Evolutionary conservation across 2,113 vertebrate genomes (phyloP).

Genomic region (Marcusenius ussheri): DNA sequence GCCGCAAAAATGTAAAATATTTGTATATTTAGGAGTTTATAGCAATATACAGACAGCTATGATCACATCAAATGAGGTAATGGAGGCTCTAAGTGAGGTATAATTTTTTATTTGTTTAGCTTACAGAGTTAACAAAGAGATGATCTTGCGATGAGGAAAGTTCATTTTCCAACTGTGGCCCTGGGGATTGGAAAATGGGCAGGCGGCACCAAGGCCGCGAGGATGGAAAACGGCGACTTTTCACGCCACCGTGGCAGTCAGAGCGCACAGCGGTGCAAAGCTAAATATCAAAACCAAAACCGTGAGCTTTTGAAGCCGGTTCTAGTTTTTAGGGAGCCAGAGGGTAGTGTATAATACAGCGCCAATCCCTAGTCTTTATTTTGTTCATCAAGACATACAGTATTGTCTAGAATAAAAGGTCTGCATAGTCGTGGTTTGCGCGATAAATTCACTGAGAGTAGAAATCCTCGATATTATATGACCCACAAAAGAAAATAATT

Average conservation of each 20-base stretch:
- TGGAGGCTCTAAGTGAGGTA: constrained; percentile 57
- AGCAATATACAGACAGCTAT: constrained; percentile 54
- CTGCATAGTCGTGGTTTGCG: constrained; percentile 17
- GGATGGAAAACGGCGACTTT: constrained; percentile 51
- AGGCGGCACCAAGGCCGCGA: constrained; percentile 57
- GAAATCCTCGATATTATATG: constrained; percentile 22
- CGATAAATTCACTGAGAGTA: constrained; percentile 23
- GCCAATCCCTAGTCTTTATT: neutral
- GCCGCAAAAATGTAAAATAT: constrained; percentile 39
- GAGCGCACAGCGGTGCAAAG: neutral
- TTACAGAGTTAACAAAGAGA: constrained; percentile 55
- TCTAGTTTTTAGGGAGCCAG: neutral
- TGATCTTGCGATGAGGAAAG: constrained; percentile 64
- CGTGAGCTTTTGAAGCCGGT: neutral
- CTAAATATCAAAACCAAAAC: neutral
- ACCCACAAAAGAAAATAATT: constrained; percentile 30
- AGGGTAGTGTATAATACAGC: neutral
- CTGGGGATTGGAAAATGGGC: constrained; percentile 58
- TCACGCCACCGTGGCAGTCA: constrained; percentile 41
- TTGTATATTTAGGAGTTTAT: constrained; percentile 48
- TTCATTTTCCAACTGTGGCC: constrained; percentile 43
- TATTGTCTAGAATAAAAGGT: neutral
- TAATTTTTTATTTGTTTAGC: constrained; percentile 76
- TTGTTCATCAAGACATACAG: constrained; percentile 20
- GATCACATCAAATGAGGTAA: constrained; percentile 64